A percentile compares a stretch with the other conserved stretches of the same genome.
Evolutionary conservation across 2,888 invertebrate genomes (phyloP).

Genomic region (Pterobdella sp.): DNA sequence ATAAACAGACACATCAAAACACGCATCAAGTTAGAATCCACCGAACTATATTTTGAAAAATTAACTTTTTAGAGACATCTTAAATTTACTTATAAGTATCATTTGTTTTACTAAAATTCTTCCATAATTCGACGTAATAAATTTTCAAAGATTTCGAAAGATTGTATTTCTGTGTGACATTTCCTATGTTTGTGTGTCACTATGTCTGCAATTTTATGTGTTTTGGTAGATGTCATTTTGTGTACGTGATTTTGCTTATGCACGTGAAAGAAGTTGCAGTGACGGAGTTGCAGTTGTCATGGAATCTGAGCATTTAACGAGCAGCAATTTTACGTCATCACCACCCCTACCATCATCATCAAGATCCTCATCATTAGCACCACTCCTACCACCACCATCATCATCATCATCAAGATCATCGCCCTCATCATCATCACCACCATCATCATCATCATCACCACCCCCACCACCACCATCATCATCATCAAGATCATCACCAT

Average conservation of each 20-base stretch:
- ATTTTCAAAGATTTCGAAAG: neutral
- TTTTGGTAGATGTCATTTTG: neutral
- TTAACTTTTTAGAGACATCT: neutral
- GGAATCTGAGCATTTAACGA: neutral
- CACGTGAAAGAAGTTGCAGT: neutral
- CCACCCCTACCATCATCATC: neutral
- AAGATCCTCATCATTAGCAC: neutral
- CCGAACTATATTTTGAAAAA: neutral
- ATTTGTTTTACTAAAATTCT: too few species aligned
- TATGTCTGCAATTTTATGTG: neutral
- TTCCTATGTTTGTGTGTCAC: neutral
- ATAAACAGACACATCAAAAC: neutral
- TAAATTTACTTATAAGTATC: too few species aligned
- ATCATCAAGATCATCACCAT: slow-evolving; percentile 7
- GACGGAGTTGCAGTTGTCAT: neutral
- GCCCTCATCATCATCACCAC: slow-evolving; percentile 5
- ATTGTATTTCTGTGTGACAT: neutral
- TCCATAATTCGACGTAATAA: too few species aligned
- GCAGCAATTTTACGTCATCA: neutral
- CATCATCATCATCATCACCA: slow-evolving; percentile 13
- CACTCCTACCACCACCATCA: neutral
- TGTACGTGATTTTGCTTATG: neutral
- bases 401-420: neutral
- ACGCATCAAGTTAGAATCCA: neutral
- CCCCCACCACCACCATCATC: slow-evolving; percentile 11